Evolutionary conservation across 2,797 vertebrate genomes (phyloP), one percentile per base, ranked within the genome.

Genomic region (Eospalax fontanierii): DNA sequence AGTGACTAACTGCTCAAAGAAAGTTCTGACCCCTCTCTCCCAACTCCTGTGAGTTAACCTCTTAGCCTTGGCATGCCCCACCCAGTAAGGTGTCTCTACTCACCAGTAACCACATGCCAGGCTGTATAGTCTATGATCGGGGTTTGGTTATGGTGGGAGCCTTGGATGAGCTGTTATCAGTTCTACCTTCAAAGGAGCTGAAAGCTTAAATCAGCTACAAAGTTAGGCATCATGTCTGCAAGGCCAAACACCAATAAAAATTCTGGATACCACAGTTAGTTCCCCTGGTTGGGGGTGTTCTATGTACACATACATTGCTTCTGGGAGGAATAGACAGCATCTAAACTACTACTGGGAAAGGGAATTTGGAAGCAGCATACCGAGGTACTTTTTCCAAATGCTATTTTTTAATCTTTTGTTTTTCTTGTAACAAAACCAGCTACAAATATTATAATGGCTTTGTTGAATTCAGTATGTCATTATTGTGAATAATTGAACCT

Each of bases 1-100:
- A 90, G 82, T 30, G 38, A 93, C 88, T 75, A 88, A 86, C 38
- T 21, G 63, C 38, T 24, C 38, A 43, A 87, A 95, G 91, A 87
- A 95, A 90, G 38, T 33, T 54, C 26, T 86, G 24, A 14, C 38
- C 9, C 22, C 76, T 92, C 70, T 71, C 79, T 46, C 50, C 14
- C 19, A 61, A 15, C 21, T 83, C 84, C 57, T 75, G 46, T 12
- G 16, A 74, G 59, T 76, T 93, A 70, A 79, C 24, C 50, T 59
- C 22, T 78, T 82, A 59, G 24, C 1, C 16, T 54, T 87, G 24
- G 71, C 73, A 82, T 75, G 22, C 0, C 43, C 35, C 74, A 24
- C 33, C 18, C 50, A 7, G 2, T n/a, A 46, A 70, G 61, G 33
- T 68, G 4, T 10, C 11, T n/a, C 65, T 73, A 50, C 75, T 63